phyloP scores from a whole-genome alignment of 1,140 invertebrate genomes.

The Uloborus diversus region DNA sequence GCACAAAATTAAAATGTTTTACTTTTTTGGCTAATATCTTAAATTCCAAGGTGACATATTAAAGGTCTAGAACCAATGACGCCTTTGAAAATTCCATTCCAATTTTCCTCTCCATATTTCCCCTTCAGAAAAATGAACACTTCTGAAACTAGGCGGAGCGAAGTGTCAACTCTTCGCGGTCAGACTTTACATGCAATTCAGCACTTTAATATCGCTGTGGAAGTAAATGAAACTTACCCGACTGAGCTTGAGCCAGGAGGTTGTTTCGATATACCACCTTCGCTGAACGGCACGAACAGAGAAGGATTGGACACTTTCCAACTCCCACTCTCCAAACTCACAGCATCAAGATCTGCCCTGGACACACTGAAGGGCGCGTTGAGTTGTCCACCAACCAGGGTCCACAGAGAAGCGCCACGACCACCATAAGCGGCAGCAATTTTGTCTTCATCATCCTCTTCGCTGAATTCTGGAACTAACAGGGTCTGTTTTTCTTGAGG shows the following conservation, averaged over 20 bases:
- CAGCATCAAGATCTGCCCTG: slow-evolving; percentile 29
- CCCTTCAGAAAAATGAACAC: neutral
- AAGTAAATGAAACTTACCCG: neutral
- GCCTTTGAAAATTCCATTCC: neutral
- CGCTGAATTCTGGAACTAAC: slow-evolving; percentile 71
- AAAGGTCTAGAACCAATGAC: neutral
- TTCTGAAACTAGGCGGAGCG: neutral
- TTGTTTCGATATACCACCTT: slow-evolving; percentile 21
- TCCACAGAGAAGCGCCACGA: slow-evolving; percentile 52
- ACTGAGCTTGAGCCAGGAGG: neutral
- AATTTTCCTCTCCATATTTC: neutral
- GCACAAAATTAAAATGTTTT: too few species aligned
- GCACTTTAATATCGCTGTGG: neutral
- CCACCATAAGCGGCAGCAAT: slow-evolving; percentile 37
- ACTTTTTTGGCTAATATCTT: too few species aligned
- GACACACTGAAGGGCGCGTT: slow-evolving; percentile 39
- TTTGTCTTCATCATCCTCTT: slow-evolving; percentile 69
- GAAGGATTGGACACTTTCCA: slow-evolving; percentile 48
- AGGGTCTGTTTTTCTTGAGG: slow-evolving; percentile 73
- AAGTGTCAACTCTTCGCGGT: too few species aligned
- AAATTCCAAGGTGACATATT: neutral
- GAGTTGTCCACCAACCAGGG: slow-evolving; percentile 46
- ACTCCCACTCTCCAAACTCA: slow-evolving; percentile 31
- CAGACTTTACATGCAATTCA: neutral
- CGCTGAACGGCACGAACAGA: neutral